phyloP scores from a whole-genome alignment of 2,888 invertebrate genomes.

The Trileptium ribeirensis region DNA sequence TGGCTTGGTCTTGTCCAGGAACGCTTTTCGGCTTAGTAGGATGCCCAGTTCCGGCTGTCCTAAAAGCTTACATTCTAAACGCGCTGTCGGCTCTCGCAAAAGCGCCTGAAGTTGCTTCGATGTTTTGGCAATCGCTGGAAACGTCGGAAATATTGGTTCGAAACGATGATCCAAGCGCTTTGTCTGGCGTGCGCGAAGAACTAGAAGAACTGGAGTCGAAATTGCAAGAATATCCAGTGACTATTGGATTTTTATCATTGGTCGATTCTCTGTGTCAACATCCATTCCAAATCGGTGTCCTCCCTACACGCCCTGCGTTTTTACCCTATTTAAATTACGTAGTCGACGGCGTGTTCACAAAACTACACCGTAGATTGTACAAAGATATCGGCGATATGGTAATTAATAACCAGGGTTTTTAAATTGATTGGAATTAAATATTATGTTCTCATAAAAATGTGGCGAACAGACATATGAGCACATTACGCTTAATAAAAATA shows the following conservation, averaged over 20 bases:
- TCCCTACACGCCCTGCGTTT: not conserved
- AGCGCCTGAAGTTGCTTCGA: constrained; percentile 67
- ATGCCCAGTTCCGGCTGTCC: constrained; percentile 73
- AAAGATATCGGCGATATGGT: constrained; percentile 68
- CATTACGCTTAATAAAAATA: no score
- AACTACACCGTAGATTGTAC: constrained; percentile 71
- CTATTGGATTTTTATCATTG: constrained; percentile 69
- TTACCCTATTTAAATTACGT: constrained; percentile 80
- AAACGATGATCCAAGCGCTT: not conserved
- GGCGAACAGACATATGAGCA: no score
- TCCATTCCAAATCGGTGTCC: constrained; percentile 70
- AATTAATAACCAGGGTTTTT: no score
- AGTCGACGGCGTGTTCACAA: constrained; percentile 69
- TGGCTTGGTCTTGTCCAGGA: constrained; percentile 75
- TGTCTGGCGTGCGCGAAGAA: constrained; percentile 59
- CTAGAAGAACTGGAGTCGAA: constrained; percentile 84
- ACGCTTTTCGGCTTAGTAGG: constrained; percentile 72
- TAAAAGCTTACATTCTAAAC: constrained; percentile 74
- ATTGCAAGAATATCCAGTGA: constrained; percentile 79
- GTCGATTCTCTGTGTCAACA: constrained; percentile 63
- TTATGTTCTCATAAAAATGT: no score
- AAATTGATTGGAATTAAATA: no score
- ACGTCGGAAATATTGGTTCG: not conserved
- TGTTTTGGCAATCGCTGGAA: constrained; percentile 27
- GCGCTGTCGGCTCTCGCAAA: constrained; percentile 73